Percentiles rank a stretch among this genome's conserved stretches.
Conservation (phyloP, 2,888 invertebrate species). For the Trichogramma dendrolimi region DNA sequence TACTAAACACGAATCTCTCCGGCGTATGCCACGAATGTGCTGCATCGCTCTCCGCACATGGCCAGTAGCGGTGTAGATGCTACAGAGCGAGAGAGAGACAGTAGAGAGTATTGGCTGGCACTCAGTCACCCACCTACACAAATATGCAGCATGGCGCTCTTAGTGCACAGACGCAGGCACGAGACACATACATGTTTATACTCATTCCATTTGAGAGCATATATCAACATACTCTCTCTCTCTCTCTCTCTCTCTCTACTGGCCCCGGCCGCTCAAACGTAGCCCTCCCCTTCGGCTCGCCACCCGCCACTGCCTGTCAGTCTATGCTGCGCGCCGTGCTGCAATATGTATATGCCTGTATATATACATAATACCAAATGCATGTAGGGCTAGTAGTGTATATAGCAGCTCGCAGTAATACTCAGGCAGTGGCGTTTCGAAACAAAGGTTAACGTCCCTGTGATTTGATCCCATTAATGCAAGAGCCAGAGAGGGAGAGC, state of each 20-base stretch:
- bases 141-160: too few relatives aligned
- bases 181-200: not conserved
- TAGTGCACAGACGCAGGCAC: too few relatives aligned
- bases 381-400: conserved; percentile 5
- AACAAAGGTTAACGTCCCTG: conserved; percentile 41
- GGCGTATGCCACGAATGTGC: too few relatives aligned
- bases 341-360: conserved; percentile 8
- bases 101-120: too few relatives aligned
- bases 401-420: not conserved
- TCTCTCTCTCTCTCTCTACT: conserved; percentile 1
- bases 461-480: conserved; percentile 43
- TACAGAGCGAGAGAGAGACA: too few relatives aligned
- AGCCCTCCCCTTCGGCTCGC: too few relatives aligned
- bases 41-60: too few relatives aligned
- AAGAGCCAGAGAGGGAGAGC: conserved; percentile 20
- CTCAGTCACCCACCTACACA: too few relatives aligned
- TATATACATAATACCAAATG: not conserved
- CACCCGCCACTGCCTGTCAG: too few relatives aligned
- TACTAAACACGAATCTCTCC: too few relatives aligned
- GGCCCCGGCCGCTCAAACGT: too few relatives aligned
- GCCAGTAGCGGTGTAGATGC: too few relatives aligned
- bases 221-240: not conserved
- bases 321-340: not conserved
- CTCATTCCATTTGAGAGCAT: not conserved
- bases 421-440: conserved; percentile 31